A percentile compares a stretch with the other conserved stretches of the same genome.
phyloP scores from a whole-genome alignment of 2,797 vertebrate species.

The Clarias platycephalus region DNA sequence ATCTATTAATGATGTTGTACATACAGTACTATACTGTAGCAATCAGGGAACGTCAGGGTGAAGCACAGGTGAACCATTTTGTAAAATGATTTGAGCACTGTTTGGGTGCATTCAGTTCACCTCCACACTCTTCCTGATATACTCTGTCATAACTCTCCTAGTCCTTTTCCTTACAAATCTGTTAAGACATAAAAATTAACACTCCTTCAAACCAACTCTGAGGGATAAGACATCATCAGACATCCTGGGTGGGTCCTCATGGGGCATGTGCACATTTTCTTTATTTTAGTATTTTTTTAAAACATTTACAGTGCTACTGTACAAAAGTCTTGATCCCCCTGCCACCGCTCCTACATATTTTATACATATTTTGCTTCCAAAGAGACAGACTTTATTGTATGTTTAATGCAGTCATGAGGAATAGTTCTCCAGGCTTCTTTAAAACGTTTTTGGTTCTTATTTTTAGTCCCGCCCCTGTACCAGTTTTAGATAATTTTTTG shows the following conservation, averaged over 20 bases:
- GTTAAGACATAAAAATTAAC: not conserved
- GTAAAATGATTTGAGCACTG: not conserved
- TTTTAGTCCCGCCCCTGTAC: no score
- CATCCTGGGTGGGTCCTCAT: not conserved
- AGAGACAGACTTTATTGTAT: no score
- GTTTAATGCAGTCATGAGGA: no score
- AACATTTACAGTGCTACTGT: not conserved
- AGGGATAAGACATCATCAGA: not conserved
- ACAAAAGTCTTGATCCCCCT: no score
- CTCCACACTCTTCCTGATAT: not conserved
- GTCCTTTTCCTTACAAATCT: not conserved
- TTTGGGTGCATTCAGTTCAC: not conserved
- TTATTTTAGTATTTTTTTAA: not conserved
- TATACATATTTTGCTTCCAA: no score
- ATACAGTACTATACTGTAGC: not conserved
- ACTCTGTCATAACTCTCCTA: no score
- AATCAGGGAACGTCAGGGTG: not conserved
- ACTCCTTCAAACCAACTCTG: not conserved
- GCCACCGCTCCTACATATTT: no score
- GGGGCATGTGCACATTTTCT: not conserved
- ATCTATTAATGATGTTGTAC: not conserved
- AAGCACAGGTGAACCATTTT: not conserved
- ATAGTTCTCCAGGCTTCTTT: no score
- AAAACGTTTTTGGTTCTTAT: no score
- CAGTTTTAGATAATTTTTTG: no score